These are phyloP conservation scores for Dasysyrphus tricinctus DNA, from an alignment of 2,888 invertebrate species.

Conservation along the genomic window DNA sequence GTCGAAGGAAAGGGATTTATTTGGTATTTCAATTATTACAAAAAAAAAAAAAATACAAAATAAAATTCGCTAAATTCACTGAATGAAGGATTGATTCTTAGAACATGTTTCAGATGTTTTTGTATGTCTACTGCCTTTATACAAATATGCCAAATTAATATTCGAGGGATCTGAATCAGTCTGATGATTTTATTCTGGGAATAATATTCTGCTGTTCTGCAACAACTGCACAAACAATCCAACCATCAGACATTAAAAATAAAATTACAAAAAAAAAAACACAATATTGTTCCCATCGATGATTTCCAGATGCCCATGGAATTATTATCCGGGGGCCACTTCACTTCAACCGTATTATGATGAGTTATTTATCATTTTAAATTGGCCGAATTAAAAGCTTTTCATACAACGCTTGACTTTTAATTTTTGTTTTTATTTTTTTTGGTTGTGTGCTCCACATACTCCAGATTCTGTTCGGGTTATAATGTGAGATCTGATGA, in stretches of 20 bases:
- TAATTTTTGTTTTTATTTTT: slow-evolving; percentile 1
- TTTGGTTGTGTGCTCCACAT: background rate
- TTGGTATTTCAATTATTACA: slow-evolving; percentile 65
- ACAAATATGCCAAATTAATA: slow-evolving; percentile 44
- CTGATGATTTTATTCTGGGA: slow-evolving; percentile 45
- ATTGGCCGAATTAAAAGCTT: slow-evolving; percentile 74
- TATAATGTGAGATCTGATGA: slow-evolving; percentile 47
- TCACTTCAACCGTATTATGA: slow-evolving; percentile 55
- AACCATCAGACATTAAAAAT: background rate
- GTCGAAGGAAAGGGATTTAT: background rate
- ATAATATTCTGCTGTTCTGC: slow-evolving; percentile 12
- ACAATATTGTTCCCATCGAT: slow-evolving; percentile 60
- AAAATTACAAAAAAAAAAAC: slow-evolving; percentile 4
- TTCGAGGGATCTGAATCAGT: background rate
- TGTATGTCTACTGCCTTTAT: background rate
- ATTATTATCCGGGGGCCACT: slow-evolving; percentile 46
- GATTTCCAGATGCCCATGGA: slow-evolving; percentile 60
- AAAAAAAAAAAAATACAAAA: slow-evolving; percentile 29
- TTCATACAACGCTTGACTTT: slow-evolving; percentile 41
- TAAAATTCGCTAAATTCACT: slow-evolving; percentile 35
- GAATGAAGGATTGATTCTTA: slow-evolving; percentile 4
- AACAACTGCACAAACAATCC: slow-evolving; percentile 32
- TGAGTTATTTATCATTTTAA: slow-evolving; percentile 71
- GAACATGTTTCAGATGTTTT: slow-evolving; percentile 38
- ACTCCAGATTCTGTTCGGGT: slow-evolving; percentile 10